Base-by-base conservation (phyloP, 2,797 vertebrate genomes). In the Arrhamphus sclerolepis region DNA sequence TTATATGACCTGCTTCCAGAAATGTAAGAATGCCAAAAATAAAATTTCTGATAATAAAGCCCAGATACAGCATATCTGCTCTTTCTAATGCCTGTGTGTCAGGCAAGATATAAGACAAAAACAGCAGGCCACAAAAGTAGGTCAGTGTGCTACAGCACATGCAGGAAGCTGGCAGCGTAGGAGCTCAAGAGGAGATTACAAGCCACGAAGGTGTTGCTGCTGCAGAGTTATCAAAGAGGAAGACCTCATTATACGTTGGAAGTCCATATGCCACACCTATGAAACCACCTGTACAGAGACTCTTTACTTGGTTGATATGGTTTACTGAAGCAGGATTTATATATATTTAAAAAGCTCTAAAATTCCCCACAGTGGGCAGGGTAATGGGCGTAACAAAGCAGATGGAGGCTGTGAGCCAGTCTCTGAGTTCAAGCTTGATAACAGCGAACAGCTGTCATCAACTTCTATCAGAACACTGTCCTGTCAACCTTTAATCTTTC, bases 101-200 rank as follows among this genome's bases (percentile, higher is more conserved):
- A 55, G 55, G 20, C 20, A 21, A 53, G 46, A 73, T 56, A 60
- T 19, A 56, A 75, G 20, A 62, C 56, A 53, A 43, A 56, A 72
- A 59, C 68, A 56, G 61, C 40, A 44, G 11, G 55, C n/a, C 51
- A 43, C 41, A 58, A 6, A 90, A 83, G 76, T 87, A 81, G 89
- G 86, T 89, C 80, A 88, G 80, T 85, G 82, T 72, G 81, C 56
- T 79, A 75, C 66, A 54, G 53, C 21, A 38, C 61, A 72, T 55
- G 62, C 70, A 81, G 71, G 69, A 80, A 72, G 65, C 40, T 18
- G 28, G 48, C 48, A 55, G 50, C 2, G 44, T 20, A 70, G 53
- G 58, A 47, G 58, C 40, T 59, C 59, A 39, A 40, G 46, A 14
- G 34, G 42, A 78, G 60, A 76, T 83, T 76, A 79, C 64, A 40